Conservation (phyloP, 2,888 invertebrate genomes). For the Ceraclea dissimilis region DNA sequence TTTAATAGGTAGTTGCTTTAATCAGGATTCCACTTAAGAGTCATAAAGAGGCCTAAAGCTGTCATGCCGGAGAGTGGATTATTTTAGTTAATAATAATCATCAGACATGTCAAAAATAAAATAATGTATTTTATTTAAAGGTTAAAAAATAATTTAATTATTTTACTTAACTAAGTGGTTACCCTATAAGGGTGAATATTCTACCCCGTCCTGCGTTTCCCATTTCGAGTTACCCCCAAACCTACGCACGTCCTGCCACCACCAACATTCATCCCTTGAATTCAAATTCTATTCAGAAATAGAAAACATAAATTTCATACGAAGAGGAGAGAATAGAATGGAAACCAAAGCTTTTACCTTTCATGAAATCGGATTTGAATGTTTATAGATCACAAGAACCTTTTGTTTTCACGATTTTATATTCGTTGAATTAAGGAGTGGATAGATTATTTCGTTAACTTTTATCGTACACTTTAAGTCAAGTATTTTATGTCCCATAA, state of each 20-base stretch:
- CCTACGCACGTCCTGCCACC: conserved; percentile 8
- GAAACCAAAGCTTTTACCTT: conserved; percentile 11
- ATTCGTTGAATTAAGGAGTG: no score
- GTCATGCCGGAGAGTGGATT: no score
- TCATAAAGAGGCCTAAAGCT: no score
- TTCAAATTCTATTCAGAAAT: conserved; percentile 2
- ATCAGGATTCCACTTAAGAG: no score
- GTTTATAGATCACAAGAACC: conserved; percentile 7
- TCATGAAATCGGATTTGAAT: conserved; percentile 14
- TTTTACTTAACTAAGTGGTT: not conserved
- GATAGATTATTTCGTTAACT: no score
- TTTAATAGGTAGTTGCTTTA: no score
- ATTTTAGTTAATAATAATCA: no score
- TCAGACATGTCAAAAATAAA: no score
- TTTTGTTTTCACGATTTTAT: conserved; percentile 3
- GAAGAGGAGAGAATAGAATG: not conserved
- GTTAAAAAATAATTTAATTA: no score
- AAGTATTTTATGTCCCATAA: no score
- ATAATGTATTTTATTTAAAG: no score
- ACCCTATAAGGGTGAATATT: conserved; percentile 5
- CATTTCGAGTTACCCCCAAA: conserved; percentile 20
- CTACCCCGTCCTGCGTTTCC: conserved; percentile 5
- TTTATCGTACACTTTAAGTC: no score
- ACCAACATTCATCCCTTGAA: not conserved
- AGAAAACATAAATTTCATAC: conserved; percentile 7